Base-by-base conservation (phyloP, 2,113 vertebrate genomes). In the Pelobates fuscus region DNA sequence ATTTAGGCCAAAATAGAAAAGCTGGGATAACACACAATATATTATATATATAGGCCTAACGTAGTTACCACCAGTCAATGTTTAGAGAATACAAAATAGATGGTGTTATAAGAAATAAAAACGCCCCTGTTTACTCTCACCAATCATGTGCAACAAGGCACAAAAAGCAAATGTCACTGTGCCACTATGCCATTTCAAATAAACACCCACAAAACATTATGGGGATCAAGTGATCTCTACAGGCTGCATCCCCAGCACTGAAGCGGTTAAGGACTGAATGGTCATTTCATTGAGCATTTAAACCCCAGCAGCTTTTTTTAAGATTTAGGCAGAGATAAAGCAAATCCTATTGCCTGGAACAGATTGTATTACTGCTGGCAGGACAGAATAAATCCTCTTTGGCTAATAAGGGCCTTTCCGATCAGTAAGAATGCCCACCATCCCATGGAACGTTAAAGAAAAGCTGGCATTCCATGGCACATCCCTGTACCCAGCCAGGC, bases 271-370 rank as follows among this genome's bases (percentile, higher is more conserved):
- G 32, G 32, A 37, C 10, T 5, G 32, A 37, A n/a, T 32, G 30
- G 4, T 32, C 30, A 4, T 32, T 32, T 32, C 30, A 32, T 4
- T 5, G 30, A 10, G 32, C 5, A 10, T 10, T 37, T 17, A 26
- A 44, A 41, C 0, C 2, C 12, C 57, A 23, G 25, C 58, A 23
- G 41, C 41, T 49, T 23, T 15, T 61, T 20, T 14, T 6, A 18
- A 52, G 41, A 77, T 54, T 43, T 32, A 65, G 71, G 26, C 70
- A 20, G 46, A 26, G 61, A 74, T 65, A 43, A 74, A 0, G 20
- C 27, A 61, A 77, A 77, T 68, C 73, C 65, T 61, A 68, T 68
- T 68, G 65, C 73, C 43, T 32, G 43, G 72, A 77, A 68, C 64
- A 77, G 65, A 52, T 57, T 77, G 73, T 30, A 49, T n/a, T 21